Evolutionary conservation across 2,888 invertebrate species (phyloP).

Genomic region (Ecdyonurus torrentis): DNA sequence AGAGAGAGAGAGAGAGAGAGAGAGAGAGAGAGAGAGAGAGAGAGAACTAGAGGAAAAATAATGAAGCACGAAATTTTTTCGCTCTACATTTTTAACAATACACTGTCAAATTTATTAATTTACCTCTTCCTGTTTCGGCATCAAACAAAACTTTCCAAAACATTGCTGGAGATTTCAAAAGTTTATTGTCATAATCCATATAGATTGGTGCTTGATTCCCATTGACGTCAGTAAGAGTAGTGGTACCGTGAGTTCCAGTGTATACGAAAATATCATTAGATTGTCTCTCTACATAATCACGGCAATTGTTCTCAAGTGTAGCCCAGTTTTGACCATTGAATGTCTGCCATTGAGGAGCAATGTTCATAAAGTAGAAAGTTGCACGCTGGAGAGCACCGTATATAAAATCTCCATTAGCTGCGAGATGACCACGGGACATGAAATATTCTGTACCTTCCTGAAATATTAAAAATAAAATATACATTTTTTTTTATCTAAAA

Average conservation of each 20-base stretch:
- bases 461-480: background rate
- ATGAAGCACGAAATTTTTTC: no score
- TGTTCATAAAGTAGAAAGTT: slow-evolving; percentile 45
- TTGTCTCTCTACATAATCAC: slow-evolving; percentile 26
- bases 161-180: no score
- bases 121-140: no score
- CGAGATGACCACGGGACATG: slow-evolving; percentile 41
- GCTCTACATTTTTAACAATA: no score
- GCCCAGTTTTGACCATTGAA: slow-evolving; percentile 43
- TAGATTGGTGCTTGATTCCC: slow-evolving; percentile 8
- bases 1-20: no score
- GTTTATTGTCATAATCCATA: background rate
- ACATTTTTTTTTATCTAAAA: no score
- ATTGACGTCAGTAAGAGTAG: slow-evolving; percentile 19
- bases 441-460: slow-evolving; percentile 16
- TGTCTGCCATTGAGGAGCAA: slow-evolving; percentile 47
- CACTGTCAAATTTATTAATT: no score
- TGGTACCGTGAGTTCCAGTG: slow-evolving; percentile 24
- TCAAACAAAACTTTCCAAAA: no score
- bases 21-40: no score
- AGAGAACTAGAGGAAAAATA: no score
- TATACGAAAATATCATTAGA: slow-evolving; percentile 22
- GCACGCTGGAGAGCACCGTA: slow-evolving; percentile 38
- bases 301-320: slow-evolving; percentile 29
- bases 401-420: slow-evolving; percentile 43